Conservation (phyloP, 2,888 invertebrate species). For the Corythucha ciliata region DNA sequence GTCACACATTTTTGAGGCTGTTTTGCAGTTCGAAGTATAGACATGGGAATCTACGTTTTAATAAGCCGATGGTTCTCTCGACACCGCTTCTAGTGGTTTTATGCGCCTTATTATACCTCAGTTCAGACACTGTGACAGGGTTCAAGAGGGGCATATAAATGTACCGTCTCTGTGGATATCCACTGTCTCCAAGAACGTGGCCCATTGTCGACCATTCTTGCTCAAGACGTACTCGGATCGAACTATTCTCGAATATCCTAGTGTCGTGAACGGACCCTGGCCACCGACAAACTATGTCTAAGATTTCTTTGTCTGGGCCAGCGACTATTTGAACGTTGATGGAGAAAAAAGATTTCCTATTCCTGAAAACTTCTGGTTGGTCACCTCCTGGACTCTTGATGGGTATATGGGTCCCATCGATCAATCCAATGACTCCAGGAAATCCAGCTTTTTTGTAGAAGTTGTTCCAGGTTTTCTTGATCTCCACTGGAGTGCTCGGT, state of each 20-base stretch:
- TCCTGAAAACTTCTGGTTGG: not conserved
- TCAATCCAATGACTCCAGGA: slow-evolving; percentile 2
- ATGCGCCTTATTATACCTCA: not conserved
- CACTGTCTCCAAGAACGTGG: not conserved
- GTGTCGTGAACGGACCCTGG: not conserved
- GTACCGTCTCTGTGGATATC: too few species aligned
- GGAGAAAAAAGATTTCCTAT: slow-evolving; percentile 5
- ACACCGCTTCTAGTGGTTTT: not conserved
- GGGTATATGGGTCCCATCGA: slow-evolving; percentile 9
- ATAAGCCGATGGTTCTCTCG: not conserved
- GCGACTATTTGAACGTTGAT: slow-evolving; percentile 3
- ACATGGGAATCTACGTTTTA: slow-evolving; percentile 2
- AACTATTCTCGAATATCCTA: not conserved
- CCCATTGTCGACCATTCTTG: not conserved
- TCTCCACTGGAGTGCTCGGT: not conserved
- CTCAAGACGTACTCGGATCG: not conserved
- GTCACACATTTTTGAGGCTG: too few species aligned
- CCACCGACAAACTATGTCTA: slow-evolving; percentile 1
- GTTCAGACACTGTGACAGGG: too few species aligned
- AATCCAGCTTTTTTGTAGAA: slow-evolving; percentile 2
- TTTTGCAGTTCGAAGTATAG: not conserved
- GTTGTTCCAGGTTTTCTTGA: not conserved
- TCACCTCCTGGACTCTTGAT: not conserved
- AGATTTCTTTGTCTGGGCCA: not conserved
- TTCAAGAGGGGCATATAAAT: too few species aligned